phyloP scores from a whole-genome alignment of 2,113 vertebrate genomes.

The Hiodon alosoides region DNA sequence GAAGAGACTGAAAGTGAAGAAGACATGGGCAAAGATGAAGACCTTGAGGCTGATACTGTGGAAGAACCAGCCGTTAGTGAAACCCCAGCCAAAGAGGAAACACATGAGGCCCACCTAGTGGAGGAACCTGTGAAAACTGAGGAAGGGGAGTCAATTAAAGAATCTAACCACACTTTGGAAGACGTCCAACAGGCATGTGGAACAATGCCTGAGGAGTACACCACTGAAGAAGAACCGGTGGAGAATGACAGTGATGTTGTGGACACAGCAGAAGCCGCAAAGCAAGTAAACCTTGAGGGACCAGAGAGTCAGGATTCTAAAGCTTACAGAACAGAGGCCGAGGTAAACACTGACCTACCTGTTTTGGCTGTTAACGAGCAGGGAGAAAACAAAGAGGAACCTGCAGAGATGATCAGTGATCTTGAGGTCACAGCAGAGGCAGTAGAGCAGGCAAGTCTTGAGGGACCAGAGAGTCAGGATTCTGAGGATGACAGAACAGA shows the following conservation, averaged over 20 bases:
- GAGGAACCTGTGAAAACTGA: constrained; percentile 2
- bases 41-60: background rate
- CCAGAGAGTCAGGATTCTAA: background rate
- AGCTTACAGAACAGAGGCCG: too few relatives aligned
- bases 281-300: background rate
- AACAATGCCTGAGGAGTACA: background rate
- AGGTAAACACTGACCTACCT: too few relatives aligned
- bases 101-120: background rate
- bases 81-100: constrained; percentile 11
- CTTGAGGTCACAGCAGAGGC: background rate
- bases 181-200: too few relatives aligned
- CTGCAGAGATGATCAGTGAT: background rate
- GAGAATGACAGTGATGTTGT: constrained; percentile 9
- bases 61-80: constrained; percentile 7
- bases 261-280: background rate
- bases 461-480: background rate
- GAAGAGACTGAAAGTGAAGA: constrained; percentile 19
- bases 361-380: background rate
- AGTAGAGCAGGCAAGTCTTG: background rate
- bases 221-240: constrained; percentile 12
- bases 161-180: too few relatives aligned
- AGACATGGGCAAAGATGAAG: constrained; percentile 13
- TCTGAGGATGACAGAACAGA: background rate
- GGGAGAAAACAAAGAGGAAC: background rate
- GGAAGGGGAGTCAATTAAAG: constrained; percentile 11